phyloP scores from a whole-genome alignment of 1,140 invertebrate species.

The Aporrectodea caliginosa region DNA sequence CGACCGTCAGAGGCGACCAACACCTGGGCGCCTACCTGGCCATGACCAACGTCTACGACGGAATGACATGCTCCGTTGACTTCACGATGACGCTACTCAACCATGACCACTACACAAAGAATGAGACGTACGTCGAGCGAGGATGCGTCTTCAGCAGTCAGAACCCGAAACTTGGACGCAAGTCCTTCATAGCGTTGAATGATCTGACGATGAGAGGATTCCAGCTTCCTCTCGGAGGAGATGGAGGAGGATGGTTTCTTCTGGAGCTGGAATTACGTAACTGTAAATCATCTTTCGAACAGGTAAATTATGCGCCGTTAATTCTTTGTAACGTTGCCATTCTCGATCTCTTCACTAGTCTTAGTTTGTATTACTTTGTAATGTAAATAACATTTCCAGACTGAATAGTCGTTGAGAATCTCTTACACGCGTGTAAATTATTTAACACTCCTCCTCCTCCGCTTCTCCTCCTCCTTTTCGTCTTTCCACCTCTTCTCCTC shows the following conservation, averaged over 20 bases:
- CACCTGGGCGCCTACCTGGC: constrained; percentile 77
- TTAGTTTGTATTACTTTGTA: too few relatives aligned
- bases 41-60: constrained; percentile 70
- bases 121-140: constrained; percentile 77
- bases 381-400: too few relatives aligned
- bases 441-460: too few relatives aligned
- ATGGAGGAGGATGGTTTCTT: constrained; percentile 75
- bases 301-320: constrained; percentile 60
- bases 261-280: constrained; percentile 75
- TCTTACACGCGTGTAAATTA: too few relatives aligned
- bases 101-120: constrained; percentile 78
- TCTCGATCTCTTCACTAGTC: too few relatives aligned
- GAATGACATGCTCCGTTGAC: constrained; percentile 64
- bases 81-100: constrained; percentile 80
- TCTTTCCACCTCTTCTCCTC: constrained; percentile 52
- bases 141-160: constrained; percentile 69
- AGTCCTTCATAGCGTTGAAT: constrained; percentile 72
- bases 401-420: too few relatives aligned
- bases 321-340: too few relatives aligned
- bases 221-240: constrained; percentile 48
- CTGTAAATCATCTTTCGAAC: constrained; percentile 71
- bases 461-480: too few relatives aligned
- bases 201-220: constrained; percentile 74
- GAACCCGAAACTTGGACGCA: constrained; percentile 70
- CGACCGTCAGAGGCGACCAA: constrained; percentile 74